Evolutionary conservation across 2,113 vertebrate species (phyloP), one percentile per base, ranked within the genome.

Genomic region (Antechinus flavipes): DNA sequence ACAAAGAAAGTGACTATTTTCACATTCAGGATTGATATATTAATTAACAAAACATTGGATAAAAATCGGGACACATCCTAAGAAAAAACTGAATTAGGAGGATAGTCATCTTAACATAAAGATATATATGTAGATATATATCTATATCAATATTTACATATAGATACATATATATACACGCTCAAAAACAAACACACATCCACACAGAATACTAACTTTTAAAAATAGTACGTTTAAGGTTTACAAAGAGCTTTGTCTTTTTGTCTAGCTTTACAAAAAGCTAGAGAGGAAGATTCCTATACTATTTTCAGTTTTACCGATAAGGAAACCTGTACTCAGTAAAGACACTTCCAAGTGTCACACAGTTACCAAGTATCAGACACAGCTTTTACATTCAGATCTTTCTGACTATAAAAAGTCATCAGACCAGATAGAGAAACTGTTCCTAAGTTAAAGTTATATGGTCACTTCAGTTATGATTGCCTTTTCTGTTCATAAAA

Each of bases 81-180:
- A 95, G 92, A 91, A 68, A 96, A 76, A 93, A 26, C 90, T 94
- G 49, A 95, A 8, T 96, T 96, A 56, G 8, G 19, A 35, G n/a
- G 35, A 91, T 46, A 95, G 89, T 30, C 16, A 94, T 52, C 58
- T 52, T 93, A 0, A 89, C 16, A 50, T 42, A 89, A 2, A 93
- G 0, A 95, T 27, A 90, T 90, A 50, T 0, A 61, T 50, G 50
- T 52, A 54, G 2, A 84, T 19, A 25, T 89, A 47, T 0, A 50
- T 46, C 91, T 16, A 53, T 25, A n/a, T 10, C 92, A 3, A 54
- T 25, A 76, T 11, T 42, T 42, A 68, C 1, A 47, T 26, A n/a
- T 9, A 93, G 5, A 84, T 14, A 90, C 49, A n/a, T 8, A 58
- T 58, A 2, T 58, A 27, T 58, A 58, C 56, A 58, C 6, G 27